Evolutionary conservation across 1,140 invertebrate species (phyloP), one percentile per base, ranked within the genome.

Genomic region (Catajapyx aquilonaris): DNA sequence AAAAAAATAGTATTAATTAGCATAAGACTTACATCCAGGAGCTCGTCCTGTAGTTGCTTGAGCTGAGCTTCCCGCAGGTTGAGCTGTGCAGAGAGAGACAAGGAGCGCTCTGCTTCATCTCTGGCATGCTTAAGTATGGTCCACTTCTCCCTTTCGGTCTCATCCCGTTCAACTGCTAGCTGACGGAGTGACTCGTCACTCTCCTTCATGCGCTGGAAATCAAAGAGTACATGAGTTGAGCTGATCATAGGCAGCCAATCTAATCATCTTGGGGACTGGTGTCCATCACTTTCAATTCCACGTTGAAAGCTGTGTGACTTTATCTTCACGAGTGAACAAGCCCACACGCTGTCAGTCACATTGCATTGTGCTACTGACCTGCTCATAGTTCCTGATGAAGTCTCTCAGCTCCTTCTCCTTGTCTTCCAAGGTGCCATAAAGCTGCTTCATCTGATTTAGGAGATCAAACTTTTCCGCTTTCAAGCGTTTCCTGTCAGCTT

Each of bases 381-480:
- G 81, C 61, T 91, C 86, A 55, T 86, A 94, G 60, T 83, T 90
- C 40, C 84, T 66, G 49, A 94, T 91, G 50, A 94, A 94, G 56
- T 91, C 85, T 41, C 86, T 63, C 11, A 93, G 61, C 57, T 91
- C 86, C 42, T 81, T 76, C 53, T 93, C 86, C 60, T 93, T 91
- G 49, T 91, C 85, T 56, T 93, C 86, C 35, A 94, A 62, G 11
- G 86, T 90, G 39, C 75, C 75, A 52, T 91, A 94, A 10, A 94
- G 66, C 48, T 90, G 84, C 57, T 90, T 91, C 74, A 91, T 90
- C 61, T 94, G 86, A 51, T 81, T 84, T 41, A 93, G 60, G 15
- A 94, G 65, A 59, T 94, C 86, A 53, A 84, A 85, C 59, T 91
- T 91, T 57, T 93, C 86, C 11, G 83, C 80, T 56, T 90, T 87